Evolutionary conservation across 2,888 invertebrate species (phyloP).

Genomic region (Crocallis elinguaria): DNA sequence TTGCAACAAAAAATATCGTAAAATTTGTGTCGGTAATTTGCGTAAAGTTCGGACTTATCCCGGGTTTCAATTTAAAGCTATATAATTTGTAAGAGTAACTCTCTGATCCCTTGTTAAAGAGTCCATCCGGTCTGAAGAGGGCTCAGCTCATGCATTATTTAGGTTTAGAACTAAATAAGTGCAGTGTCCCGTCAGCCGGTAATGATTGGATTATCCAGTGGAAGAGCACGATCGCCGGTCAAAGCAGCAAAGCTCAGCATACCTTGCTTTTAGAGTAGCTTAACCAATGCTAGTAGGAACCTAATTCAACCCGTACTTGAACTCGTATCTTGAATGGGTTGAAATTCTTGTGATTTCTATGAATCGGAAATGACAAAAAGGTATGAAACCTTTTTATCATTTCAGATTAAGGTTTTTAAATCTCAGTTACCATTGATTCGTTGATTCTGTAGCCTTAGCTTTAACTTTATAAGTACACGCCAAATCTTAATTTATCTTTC

Average conservation of each 20-base stretch:
- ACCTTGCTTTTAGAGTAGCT: constrained; percentile 13
- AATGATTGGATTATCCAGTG: constrained; percentile 77
- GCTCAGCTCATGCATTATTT: constrained; percentile 30
- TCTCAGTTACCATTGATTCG: too few relatives aligned
- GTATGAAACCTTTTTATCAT: too few relatives aligned
- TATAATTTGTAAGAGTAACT: constrained; percentile 54
- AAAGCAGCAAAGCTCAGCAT: constrained; percentile 54
- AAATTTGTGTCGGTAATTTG: constrained; percentile 63
- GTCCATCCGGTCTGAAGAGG: constrained; percentile 24
- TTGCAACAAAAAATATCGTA: constrained; percentile 61
- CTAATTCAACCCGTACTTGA: constrained; percentile 13
- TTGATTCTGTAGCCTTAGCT: too few relatives aligned
- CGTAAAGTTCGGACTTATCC: constrained; percentile 50
- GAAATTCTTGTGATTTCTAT: too few relatives aligned
- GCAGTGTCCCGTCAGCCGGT: constrained; percentile 58
- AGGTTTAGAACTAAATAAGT: constrained; percentile 64
- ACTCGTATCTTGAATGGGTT: constrained; percentile 1
- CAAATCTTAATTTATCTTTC: too few relatives aligned
- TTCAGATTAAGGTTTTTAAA: too few relatives aligned
- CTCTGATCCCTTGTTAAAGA: constrained; percentile 18
- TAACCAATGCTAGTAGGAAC: not conserved
- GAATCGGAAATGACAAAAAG: too few relatives aligned
- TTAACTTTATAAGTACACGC: too few relatives aligned
- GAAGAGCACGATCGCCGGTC: constrained; percentile 66
- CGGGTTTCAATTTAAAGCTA: constrained; percentile 43